Conservation (phyloP, 2,797 vertebrate genomes). For the Oreochromis mossambicus region DNA sequence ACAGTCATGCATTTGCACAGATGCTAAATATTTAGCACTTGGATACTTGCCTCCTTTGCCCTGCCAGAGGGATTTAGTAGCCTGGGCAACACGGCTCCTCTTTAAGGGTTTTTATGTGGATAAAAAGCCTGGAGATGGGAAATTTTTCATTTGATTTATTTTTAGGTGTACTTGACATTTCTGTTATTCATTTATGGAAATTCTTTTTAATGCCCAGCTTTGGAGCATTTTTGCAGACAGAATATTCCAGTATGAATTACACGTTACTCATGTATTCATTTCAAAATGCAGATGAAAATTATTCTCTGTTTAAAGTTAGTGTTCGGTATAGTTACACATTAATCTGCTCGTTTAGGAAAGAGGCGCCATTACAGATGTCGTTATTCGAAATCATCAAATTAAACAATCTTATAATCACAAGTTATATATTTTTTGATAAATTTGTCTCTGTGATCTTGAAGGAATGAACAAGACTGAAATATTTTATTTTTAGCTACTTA, state of each 20-base stretch:
- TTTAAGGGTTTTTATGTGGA: not conserved
- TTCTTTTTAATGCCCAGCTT: not conserved
- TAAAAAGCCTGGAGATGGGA: not conserved
- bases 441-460: not conserved
- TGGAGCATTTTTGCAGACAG: not conserved
- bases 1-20: not conserved
- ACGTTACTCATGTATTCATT: not conserved
- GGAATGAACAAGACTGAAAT: not conserved
- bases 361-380: not conserved
- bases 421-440: not conserved
- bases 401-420: not conserved
- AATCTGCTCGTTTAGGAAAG: not conserved
- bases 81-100: not conserved
- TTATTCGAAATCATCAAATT: not conserved
- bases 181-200: not conserved
- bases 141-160: not conserved
- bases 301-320: not conserved
- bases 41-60: not conserved
- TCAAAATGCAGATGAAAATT: not conserved
- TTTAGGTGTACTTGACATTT: constrained; percentile 1
- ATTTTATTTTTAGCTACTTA: not conserved
- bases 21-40: constrained; percentile 30
- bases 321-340: not conserved
- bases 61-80: constrained; percentile 3
- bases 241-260: not conserved